Conservation (phyloP, 2,797 vertebrate genomes). For the Galago senegalensis region DNA sequence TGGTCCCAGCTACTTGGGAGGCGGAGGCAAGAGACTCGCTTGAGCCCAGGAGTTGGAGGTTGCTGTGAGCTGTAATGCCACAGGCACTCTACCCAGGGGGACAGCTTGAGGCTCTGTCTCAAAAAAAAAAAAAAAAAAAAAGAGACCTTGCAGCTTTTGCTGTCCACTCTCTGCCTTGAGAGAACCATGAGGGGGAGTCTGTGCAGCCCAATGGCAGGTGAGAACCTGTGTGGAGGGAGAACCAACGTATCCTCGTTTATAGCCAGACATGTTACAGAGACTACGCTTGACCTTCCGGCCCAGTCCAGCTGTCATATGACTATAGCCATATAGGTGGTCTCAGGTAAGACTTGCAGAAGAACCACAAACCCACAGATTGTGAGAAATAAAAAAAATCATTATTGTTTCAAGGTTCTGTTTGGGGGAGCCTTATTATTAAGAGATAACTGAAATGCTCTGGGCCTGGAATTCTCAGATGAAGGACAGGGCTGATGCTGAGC, state of each 20-base stretch:
- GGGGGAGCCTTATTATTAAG: neutral
- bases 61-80: too few species aligned
- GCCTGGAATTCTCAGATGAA: neutral
- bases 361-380: neutral
- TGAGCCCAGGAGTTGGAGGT: too few species aligned
- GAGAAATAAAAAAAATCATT: neutral
- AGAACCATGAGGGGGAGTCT: neutral
- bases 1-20: too few species aligned
- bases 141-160: neutral
- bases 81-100: too few species aligned
- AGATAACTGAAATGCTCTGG: neutral
- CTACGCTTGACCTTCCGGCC: neutral
- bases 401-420: neutral
- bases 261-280: neutral
- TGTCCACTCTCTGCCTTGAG: neutral
- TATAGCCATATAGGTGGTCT: neutral
- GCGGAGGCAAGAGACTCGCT: too few species aligned
- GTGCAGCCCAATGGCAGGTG: neutral
- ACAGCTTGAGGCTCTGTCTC: too few species aligned
- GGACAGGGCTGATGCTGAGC: too few species aligned
- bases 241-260: neutral
- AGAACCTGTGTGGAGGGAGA: neutral
- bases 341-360: neutral
- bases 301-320: neutral
- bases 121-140: too few species aligned